A percentile compares a stretch with the other conserved stretches of the same genome.
Evolutionary conservation across 2,888 invertebrate genomes (phyloP).

Genomic region (Mesodorylaimus sp.): DNA sequence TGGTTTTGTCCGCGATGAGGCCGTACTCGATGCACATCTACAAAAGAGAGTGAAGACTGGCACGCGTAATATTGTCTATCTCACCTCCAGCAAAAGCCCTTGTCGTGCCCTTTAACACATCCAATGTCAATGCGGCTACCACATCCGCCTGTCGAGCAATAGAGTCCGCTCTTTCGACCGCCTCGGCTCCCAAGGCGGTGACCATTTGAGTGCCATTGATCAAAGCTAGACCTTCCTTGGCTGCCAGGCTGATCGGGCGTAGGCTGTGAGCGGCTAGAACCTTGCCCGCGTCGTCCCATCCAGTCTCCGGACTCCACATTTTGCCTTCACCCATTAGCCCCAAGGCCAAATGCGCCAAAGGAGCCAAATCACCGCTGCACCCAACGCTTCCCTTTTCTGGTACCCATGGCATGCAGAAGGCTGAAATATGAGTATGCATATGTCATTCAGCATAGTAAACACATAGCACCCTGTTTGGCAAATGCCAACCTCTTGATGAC

Average conservation of each 20-base stretch:
- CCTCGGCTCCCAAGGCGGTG: slow-evolving; percentile 45
- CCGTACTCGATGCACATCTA: slow-evolving; percentile 44
- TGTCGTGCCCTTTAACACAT: slow-evolving; percentile 47
- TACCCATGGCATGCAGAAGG: slow-evolving; percentile 45
- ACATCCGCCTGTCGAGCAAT: slow-evolving; percentile 47
- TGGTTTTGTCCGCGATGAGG: slow-evolving; percentile 45
- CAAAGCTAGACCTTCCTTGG: slow-evolving; percentile 47
- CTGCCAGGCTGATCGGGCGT: slow-evolving; percentile 40
- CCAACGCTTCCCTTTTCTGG: slow-evolving; percentile 51
- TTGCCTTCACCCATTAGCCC: slow-evolving; percentile 47
- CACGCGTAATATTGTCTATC: too few species aligned
- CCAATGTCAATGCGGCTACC: slow-evolving; percentile 45
- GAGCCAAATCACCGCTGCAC: slow-evolving; percentile 48
- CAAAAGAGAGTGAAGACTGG: too few species aligned
- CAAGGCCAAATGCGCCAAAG: slow-evolving; percentile 46
- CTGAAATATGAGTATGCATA: slow-evolving; percentile 34
- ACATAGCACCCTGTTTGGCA: background rate
- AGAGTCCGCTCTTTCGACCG: slow-evolving; percentile 38
- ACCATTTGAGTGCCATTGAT: slow-evolving; percentile 52
- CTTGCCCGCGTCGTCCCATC: slow-evolving; percentile 23
- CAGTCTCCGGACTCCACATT: slow-evolving; percentile 38
- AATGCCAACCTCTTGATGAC: background rate
- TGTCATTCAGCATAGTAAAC: too few species aligned
- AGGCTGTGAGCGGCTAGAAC: slow-evolving; percentile 43
- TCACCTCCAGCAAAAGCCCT: slow-evolving; percentile 45